These are phyloP conservation scores for Sarcophilus harrisii DNA, from an alignment of 2,797 vertebrate genomes.

Conservation along the genomic window DNA sequence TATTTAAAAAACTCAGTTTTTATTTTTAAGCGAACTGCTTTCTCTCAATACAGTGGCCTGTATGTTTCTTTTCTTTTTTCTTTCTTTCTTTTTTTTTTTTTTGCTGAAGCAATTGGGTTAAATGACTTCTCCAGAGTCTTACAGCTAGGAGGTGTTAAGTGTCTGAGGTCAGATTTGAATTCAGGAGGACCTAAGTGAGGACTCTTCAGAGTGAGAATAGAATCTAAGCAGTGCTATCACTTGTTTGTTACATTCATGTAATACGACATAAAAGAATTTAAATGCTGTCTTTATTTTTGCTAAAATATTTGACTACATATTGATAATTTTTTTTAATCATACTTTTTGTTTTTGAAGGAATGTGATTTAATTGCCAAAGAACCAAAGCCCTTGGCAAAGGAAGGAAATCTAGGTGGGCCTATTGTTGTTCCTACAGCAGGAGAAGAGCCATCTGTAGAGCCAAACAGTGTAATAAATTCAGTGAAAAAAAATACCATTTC, in stretches of 20 bases:
- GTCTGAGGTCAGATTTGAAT: too few relatives aligned
- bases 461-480: slow-evolving; percentile 67
- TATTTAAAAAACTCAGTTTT: slow-evolving; percentile 26
- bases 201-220: background rate
- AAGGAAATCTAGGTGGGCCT: slow-evolving; percentile 86
- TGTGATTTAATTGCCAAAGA: slow-evolving; percentile 90
- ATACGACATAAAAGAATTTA: background rate
- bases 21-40: slow-evolving; percentile 17
- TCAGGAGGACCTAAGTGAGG: too few relatives aligned
- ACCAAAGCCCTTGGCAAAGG: slow-evolving; percentile 84
- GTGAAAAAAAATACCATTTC: slow-evolving; percentile 78
- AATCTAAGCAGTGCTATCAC: background rate
- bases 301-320: slow-evolving; percentile 47
- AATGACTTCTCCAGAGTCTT: too few relatives aligned
- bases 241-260: background rate
- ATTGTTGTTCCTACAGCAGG: slow-evolving; percentile 94
- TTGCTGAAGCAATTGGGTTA: too few relatives aligned
- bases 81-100: too few relatives aligned
- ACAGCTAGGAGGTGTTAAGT: too few relatives aligned
- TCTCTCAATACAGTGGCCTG: background rate
- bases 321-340: slow-evolving; percentile 50
- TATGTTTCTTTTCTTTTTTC: slow-evolving; percentile 9
- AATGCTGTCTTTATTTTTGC: slow-evolving; percentile 31
- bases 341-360: slow-evolving; percentile 84
- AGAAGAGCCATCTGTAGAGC: slow-evolving; percentile 83